Conservation (phyloP, 2,888 invertebrate species). For the Camponotus fellah region DNA sequence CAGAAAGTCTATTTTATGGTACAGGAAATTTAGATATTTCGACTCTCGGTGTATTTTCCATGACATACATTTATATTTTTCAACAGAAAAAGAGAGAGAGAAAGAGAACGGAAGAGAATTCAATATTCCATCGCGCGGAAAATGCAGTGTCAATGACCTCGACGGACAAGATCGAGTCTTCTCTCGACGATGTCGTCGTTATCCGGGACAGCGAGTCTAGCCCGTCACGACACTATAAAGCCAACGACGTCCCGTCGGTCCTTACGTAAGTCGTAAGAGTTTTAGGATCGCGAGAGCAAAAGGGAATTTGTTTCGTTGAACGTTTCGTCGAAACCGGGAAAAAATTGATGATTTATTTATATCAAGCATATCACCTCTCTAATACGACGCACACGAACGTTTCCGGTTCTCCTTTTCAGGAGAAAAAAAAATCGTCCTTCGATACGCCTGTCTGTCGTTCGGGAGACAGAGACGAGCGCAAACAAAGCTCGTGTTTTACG, state of each 20-base stretch:
- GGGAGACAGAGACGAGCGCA: constrained; percentile 35
- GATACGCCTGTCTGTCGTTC: neutral
- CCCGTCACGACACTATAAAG: constrained; percentile 24
- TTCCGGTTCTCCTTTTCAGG: neutral
- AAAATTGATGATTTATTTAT: constrained; percentile 24
- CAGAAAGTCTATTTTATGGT: neutral
- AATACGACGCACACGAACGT: neutral
- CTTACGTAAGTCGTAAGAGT: constrained; percentile 29
- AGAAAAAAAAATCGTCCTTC: constrained; percentile 8
- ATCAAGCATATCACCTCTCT: neutral
- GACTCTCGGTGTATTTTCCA: neutral
- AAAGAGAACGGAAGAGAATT: neutral
- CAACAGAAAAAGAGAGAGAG: neutral
- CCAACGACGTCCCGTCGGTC: constrained; percentile 29
- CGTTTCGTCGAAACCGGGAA: neutral
- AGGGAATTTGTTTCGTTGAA: constrained; percentile 5
- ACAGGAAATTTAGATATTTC: constrained; percentile 30
- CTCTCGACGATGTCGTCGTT: constrained; percentile 32
- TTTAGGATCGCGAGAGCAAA: constrained; percentile 11
- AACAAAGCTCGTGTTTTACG: constrained; percentile 52
- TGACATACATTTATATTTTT: constrained; percentile 25
- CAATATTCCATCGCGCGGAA: constrained; percentile 29
- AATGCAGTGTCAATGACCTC: constrained; percentile 36
- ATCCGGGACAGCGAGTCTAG: constrained; percentile 3
- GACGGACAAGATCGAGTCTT: constrained; percentile 26